Base-by-base conservation (phyloP, 1,140 invertebrate genomes). In the Lepidurus apus region DNA sequence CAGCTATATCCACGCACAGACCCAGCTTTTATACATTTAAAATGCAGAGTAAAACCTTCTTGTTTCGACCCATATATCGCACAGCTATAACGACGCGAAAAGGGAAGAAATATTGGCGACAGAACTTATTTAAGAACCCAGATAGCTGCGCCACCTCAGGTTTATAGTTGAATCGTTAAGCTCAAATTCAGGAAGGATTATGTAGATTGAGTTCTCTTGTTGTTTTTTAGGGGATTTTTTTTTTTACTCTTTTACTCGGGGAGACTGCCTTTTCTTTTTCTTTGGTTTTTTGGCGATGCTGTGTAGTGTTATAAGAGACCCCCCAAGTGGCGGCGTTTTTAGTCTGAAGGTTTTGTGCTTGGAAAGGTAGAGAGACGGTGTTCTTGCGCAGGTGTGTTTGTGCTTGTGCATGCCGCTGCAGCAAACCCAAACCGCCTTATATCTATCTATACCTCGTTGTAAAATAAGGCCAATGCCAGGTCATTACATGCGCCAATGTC, bases 291-390 rank as follows among this genome's bases (percentile, higher is more conserved):
- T 65, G 17, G 53, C 13, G 53, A 65, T 17, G 53, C 53, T 65
- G 53, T 13, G 21, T 21, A 65, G 53, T 65, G 53, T 65, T 65
- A 65, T 21, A 65, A 65, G 53, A 65, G 53, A 65, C 53, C 53
- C 53, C 53, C 53, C 53, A 65, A 65, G 53, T 65, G 53, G 53
- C 53, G 53, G 53, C 53, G 53, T 65, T 65, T 65, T 65, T 65
- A 65, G 21, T 65, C 53, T 65, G 17, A 65, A 65, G 53, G 53
- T 21, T 65, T 65, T 65, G 53, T 65, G 53, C 53, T 65, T 65
- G 53, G 53, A 21, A 65, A 65, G 53, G 53, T 65, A 65, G 53
- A 65, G 53, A 65, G 53, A 65, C 53, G 53, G 53, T 65, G 53
- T 65, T 65, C 53, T 65, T 65, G 53, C 21, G 53, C 53, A 65